Conservation (phyloP, 2,797 vertebrate genomes). For the Bradypus variegatus region DNA sequence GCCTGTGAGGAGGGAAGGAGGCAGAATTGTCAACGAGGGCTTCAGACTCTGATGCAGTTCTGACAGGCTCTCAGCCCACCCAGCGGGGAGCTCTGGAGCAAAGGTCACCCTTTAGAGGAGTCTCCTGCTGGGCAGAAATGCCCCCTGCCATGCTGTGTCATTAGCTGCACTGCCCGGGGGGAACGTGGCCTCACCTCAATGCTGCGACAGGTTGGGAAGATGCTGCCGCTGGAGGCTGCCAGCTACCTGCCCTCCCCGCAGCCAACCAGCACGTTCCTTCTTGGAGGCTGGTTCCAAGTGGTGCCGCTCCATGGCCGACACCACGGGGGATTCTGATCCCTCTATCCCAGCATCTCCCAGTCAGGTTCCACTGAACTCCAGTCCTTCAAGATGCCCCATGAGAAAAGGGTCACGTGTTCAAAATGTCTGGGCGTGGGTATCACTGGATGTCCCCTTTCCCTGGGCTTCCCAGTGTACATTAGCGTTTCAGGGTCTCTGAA, state of each 20-base stretch:
- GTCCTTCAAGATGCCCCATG: not conserved
- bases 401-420: not conserved
- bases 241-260: not conserved
- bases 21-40: no score
- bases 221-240: not conserved
- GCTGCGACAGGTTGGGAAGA: not conserved
- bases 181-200: not conserved
- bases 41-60: not conserved
- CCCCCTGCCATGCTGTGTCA: not conserved
- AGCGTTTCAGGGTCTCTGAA: not conserved
- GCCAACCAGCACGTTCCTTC: not conserved
- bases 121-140: not conserved
- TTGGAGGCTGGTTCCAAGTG: not conserved
- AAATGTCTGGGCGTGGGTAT: no score
- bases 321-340: not conserved
- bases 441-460: not conserved
- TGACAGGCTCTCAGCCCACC: not conserved
- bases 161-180: no score
- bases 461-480: no score
- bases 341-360: not conserved
- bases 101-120: rapidly evolving
- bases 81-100: not conserved
- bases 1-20: not conserved
- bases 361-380: not conserved
- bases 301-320: not conserved